Evolutionary conservation across 1,140 invertebrate species (phyloP), one percentile per base, ranked within the genome.

Genomic region (Steinernema khuongi): DNA sequence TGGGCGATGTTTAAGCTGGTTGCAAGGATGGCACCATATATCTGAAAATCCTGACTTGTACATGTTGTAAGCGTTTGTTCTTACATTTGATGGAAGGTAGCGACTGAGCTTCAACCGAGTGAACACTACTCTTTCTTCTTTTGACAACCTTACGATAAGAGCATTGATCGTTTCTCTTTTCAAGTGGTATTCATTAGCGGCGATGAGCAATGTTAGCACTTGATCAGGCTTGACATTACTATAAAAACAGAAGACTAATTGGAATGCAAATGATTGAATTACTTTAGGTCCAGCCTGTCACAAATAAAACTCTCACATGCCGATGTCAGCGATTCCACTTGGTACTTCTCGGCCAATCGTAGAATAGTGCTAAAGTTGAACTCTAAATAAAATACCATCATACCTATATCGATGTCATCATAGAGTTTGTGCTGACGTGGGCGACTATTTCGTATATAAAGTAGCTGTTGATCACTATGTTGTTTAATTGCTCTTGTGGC

Each of bases 291-390:
- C 26, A 70, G 69, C n/a, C 69, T 11, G 4, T 22, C 68, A 68
- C 50, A 66, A 31, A 77, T 71, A 60, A 71, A 77, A 19, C 66
- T 66, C 43, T 77, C 74, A 67, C 75, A 77, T 4, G 72, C 75
- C 29, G 74, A 68, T 31, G 71, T 71, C 28, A 77, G 44, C 1
- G 67, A 31, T 26, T 70, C 29, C 36, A 77, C 75, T 71, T 77
- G 75, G 60, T 77, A 77, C 68, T 77, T 77, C 60, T 77, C 74
- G 31, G 75, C 60, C 28, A 77, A 72, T 44, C 75, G 75, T n/a
- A 77, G 75, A 7, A 77, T 67, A 22, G 71, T 67, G 26, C 72
- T 69, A 32, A 77, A 77, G 67, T 77, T 77, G 68, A 26, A 28
- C 22, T 60, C 75, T 77, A 67, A 67, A 77, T 71, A 30, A 1